Conservation (phyloP, 2,113 vertebrate species). For the Brienomyrus brachyistius region DNA sequence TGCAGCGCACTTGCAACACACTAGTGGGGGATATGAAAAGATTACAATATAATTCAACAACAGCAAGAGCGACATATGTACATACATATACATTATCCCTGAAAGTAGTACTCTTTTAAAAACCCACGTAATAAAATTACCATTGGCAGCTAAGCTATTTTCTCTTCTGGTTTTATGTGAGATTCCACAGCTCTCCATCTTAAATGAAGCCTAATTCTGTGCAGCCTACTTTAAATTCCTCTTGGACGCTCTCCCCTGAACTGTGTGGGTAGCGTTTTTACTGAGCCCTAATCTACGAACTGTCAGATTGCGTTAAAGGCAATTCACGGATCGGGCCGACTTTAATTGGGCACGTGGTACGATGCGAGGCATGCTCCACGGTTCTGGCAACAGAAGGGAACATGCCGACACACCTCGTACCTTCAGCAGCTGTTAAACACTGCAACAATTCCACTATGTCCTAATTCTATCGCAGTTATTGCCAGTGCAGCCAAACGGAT, state of each 20-base stretch:
- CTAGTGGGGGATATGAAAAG: background rate
- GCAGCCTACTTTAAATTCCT: conserved; percentile 12
- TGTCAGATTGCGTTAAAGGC: conserved; percentile 13
- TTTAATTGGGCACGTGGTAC: background rate
- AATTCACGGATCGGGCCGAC: background rate
- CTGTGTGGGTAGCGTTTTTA: conserved; percentile 19
- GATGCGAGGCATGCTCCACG: background rate
- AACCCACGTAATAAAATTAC: conserved; percentile 13
- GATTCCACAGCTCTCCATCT: background rate
- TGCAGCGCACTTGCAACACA: background rate
- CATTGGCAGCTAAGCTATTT: conserved; percentile 4
- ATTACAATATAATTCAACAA: background rate
- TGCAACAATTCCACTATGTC: background rate
- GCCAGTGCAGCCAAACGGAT: background rate
- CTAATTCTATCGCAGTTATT: background rate
- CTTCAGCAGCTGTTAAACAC: background rate
- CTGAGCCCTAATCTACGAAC: conserved; percentile 8
- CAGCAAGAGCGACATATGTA: background rate
- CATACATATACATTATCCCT: background rate
- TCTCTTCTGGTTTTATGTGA: background rate
- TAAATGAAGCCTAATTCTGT: background rate
- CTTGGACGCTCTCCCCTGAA: conserved; percentile 6
- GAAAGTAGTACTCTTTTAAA: background rate
- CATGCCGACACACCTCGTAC: background rate
- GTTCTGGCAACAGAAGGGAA: background rate